Evolutionary conservation across 2,797 vertebrate genomes (phyloP).

Genomic region (Gymnodraco acuticeps): DNA sequence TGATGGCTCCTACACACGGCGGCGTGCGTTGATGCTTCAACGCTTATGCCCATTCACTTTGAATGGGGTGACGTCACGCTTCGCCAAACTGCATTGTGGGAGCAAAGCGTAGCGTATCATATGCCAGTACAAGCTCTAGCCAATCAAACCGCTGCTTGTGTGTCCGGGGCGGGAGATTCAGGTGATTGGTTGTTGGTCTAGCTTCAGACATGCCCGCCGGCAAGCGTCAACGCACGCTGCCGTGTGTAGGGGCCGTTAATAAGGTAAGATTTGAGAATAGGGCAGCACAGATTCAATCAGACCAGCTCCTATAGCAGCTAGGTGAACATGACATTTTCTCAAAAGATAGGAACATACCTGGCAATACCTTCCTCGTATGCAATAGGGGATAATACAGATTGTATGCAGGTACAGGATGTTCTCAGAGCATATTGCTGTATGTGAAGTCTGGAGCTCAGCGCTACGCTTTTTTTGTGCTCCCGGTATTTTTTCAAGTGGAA

Average conservation of each 20-base stretch:
- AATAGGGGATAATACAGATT: slow-evolving; percentile 26
- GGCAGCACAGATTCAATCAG: slow-evolving; percentile 16
- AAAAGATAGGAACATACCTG: slow-evolving; percentile 17
- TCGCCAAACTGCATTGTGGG: too few relatives aligned
- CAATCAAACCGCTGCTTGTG: too few relatives aligned
- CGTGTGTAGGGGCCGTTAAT: too few relatives aligned
- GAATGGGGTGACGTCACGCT: too few relatives aligned
- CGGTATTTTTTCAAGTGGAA: slow-evolving; percentile 33
- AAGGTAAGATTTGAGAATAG: slow-evolving; percentile 14
- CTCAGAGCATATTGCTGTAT: slow-evolving; percentile 34
- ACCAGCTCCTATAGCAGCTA: slow-evolving; percentile 4
- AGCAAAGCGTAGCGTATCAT: too few relatives aligned
- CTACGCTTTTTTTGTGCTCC: slow-evolving; percentile 18
- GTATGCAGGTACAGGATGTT: slow-evolving; percentile 42
- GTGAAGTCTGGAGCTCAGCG: slow-evolving; percentile 23
- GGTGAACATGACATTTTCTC: slow-evolving; percentile 34
- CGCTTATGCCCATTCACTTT: too few relatives aligned
- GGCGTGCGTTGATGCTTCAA: too few relatives aligned
- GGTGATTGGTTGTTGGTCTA: too few relatives aligned
- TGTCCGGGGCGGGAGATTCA: too few relatives aligned
- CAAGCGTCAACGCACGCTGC: too few relatives aligned
- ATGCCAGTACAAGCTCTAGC: too few relatives aligned
- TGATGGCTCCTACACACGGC: not conserved
- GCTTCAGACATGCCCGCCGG: too few relatives aligned
- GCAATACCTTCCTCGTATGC: slow-evolving; percentile 11